These are phyloP conservation scores for Pterocles orientalis DNA, from an alignment of 2,113 vertebrate species.

Conservation along the genomic window DNA sequence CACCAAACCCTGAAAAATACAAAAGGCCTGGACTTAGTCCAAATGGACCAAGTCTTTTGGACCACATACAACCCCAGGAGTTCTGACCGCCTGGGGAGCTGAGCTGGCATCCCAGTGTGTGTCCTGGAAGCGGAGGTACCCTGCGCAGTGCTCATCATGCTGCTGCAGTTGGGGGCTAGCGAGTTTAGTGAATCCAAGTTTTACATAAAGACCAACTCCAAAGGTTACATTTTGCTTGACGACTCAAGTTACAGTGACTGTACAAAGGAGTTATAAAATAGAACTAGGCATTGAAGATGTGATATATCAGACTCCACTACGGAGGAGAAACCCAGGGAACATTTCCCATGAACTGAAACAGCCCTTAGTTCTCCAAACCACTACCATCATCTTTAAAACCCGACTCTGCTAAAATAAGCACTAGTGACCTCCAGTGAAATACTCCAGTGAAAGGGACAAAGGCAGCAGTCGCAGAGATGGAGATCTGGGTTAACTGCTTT, in stretches of 20 bases:
- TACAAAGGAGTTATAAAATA: neutral
- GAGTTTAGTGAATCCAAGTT: neutral
- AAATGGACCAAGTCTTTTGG: neutral
- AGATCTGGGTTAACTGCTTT: accelerated
- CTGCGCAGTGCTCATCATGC: accelerated
- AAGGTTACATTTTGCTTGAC: neutral
- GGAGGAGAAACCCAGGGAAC: neutral
- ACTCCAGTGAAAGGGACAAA: neutral
- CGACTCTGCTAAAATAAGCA: neutral
- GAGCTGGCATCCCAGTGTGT: accelerated
- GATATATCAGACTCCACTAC: neutral
- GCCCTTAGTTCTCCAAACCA: neutral
- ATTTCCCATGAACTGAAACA: neutral
- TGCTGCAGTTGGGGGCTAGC: accelerated
- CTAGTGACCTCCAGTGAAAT: neutral
- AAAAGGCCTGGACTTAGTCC: neutral
- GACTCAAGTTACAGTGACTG: neutral
- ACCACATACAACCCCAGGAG: accelerated
- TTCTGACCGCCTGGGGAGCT: neutral
- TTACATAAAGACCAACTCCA: neutral
- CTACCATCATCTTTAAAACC: neutral
- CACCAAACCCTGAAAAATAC: neutral
- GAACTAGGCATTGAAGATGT: neutral
- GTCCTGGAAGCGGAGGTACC: neutral
- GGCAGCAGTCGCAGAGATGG: neutral